Base-by-base conservation (phyloP, 2,113 vertebrate genomes). In the Macquaria australasica region DNA sequence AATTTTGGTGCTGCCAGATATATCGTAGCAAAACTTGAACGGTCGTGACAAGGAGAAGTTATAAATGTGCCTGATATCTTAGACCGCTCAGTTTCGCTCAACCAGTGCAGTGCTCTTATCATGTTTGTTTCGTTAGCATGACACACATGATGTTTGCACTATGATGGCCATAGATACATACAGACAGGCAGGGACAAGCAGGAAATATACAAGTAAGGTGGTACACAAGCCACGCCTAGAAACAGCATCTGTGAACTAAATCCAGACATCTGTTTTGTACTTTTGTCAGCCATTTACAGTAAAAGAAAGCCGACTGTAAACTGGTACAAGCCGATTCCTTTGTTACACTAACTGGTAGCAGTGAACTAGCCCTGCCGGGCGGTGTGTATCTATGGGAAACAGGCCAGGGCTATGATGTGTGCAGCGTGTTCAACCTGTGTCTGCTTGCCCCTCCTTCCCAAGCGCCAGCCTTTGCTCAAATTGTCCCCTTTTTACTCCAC, bases 41-140 rank as follows among this genome's bases (percentile, higher is more conserved):
- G 90, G 85, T 82, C 15, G 76, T 12, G 77, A 83, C 41, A 68
- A 83, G 71, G 74, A 90, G 83, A 77, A 82, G 81, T 74, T 82
- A 59, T 72, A 87, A 92, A 89, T 59, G 94, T 96, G 95, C 95
- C 95, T 96, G 91, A 94, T 73, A 78, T 83, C 90, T 87, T 84
- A 70, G 77, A 90, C 81, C 76, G 64, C 81, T 89, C 79, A 39
- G 79, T 90, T 90, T 79, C 71, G 82, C 87, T 39, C 9, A 84
- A 66, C 68, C 70, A 48, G 45, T 81, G 45, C 34, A 79, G 88
- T 62, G 90, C 90, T 81, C 73, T 10, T 84, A 79, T 91, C 83
- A 23, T 56, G 77, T 81, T n/a, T 14, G 60, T 62, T 12, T 20
- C 64, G 68, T 45, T 28, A 51, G 66, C 25, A 48, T 9, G 75